phyloP scores from a whole-genome alignment of 2,113 vertebrate species.

The Rutilus rutilus region DNA sequence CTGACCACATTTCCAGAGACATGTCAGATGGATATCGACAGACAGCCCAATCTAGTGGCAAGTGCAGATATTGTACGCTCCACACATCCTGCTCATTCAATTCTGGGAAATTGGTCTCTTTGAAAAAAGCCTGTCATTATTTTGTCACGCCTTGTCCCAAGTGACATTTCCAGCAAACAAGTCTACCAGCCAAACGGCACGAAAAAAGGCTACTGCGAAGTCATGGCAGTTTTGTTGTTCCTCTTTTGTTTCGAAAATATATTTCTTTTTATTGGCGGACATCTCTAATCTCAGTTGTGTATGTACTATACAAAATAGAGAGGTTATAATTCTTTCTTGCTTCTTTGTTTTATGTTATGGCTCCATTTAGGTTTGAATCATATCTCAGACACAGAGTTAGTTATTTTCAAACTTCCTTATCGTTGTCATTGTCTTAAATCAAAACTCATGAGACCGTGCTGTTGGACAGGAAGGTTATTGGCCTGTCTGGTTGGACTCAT shows the following conservation, averaged over 20 bases:
- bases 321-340: neutral
- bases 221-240: slow-evolving; percentile 27
- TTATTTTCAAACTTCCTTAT: slow-evolving; percentile 1
- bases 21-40: slow-evolving; percentile 68
- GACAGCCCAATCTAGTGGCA: slow-evolving; percentile 70
- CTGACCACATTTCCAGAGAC: slow-evolving; percentile 67
- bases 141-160: slow-evolving; percentile 74
- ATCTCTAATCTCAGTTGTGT: neutral
- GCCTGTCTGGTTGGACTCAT: neutral
- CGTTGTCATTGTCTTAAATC: slow-evolving; percentile 18
- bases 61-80: slow-evolving; percentile 71
- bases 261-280: neutral
- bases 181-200: slow-evolving; percentile 59
- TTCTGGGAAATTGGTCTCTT: slow-evolving; percentile 75
- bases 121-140: slow-evolving; percentile 78
- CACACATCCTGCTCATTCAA: slow-evolving; percentile 75
- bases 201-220: slow-evolving; percentile 54
- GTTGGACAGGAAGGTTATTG: neutral
- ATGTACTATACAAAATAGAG: neutral
- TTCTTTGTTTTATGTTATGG: neutral
- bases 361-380: neutral
- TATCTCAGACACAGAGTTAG: neutral
- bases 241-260: slow-evolving; percentile 13
- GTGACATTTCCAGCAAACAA: slow-evolving; percentile 80
- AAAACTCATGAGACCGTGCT: neutral